Conservation (phyloP, 2,888 invertebrate species). For the Drosophila imparisetae region DNA sequence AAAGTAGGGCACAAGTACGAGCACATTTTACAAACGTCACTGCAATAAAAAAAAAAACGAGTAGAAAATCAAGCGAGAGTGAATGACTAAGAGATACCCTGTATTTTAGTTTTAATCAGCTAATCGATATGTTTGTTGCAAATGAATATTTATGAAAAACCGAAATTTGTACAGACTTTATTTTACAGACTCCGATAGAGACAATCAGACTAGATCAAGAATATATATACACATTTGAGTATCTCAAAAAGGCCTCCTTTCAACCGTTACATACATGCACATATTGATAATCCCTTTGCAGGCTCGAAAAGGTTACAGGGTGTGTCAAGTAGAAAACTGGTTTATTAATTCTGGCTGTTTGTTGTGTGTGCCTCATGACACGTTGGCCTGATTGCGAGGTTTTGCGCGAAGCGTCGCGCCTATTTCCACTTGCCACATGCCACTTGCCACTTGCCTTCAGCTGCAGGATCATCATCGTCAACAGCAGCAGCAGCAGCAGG, state of each 20-base stretch:
- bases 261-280: not conserved
- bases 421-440: conserved; percentile 55
- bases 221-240: not conserved
- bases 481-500: not conserved
- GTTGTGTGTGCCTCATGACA: conserved; percentile 52
- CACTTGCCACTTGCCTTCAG: conserved; percentile 15
- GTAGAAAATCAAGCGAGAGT: not conserved
- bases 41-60: conserved; percentile 18
- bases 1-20: conserved; percentile 70
- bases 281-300: not conserved
- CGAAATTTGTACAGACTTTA: not conserved
- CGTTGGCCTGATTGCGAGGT: conserved; percentile 69
- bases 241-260: not conserved
- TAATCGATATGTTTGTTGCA: not conserved
- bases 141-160: not conserved
- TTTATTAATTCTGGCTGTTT: conserved; percentile 53
- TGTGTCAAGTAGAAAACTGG: conserved; percentile 55
- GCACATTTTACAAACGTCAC: conserved; percentile 45
- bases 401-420: conserved; percentile 53
- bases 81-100: not conserved
- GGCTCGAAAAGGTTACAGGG: not conserved
- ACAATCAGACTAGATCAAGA: not conserved
- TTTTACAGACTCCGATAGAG: not conserved
- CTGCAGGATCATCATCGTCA: conserved; percentile 42
- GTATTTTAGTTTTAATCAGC: not conserved